Evolutionary conservation across 2,113 vertebrate genomes (phyloP).

Genomic region (Shinisaurus crocodilurus): DNA sequence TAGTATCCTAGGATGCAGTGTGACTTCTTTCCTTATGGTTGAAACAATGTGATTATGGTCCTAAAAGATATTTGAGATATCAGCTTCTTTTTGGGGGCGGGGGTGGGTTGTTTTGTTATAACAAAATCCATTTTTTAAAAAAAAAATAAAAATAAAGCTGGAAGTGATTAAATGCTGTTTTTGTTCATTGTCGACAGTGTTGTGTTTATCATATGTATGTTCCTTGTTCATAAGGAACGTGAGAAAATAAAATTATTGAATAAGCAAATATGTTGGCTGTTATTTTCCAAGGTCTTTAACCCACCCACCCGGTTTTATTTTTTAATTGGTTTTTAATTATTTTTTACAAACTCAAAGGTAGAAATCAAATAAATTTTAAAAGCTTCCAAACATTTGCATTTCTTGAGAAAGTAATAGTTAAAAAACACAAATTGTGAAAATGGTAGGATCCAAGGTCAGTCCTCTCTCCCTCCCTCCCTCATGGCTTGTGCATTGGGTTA

Average conservation of each 20-base stretch:
- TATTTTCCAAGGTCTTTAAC: slow-evolving; percentile 48
- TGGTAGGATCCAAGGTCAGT: neutral
- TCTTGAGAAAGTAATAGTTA: neutral
- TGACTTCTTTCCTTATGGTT: slow-evolving; percentile 73
- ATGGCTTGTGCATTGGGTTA: slow-evolving; percentile 44
- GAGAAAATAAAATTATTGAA: slow-evolving; percentile 80
- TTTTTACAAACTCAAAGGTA: slow-evolving; percentile 17
- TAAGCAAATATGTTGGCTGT: slow-evolving; percentile 44
- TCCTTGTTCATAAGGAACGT: slow-evolving; percentile 78
- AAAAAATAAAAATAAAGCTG: slow-evolving; percentile 75
- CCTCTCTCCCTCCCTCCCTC: neutral
- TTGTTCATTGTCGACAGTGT: slow-evolving; percentile 79
- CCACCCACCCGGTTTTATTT: neutral
- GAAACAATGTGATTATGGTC: slow-evolving; percentile 79
- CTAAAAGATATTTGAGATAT: slow-evolving; percentile 78
- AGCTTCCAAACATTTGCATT: slow-evolving; percentile 1
- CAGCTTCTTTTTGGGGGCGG: slow-evolving; percentile 51
- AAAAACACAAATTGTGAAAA: neutral
- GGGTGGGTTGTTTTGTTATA: slow-evolving; percentile 67
- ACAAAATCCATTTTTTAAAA: slow-evolving; percentile 71
- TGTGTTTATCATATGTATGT: slow-evolving; percentile 82
- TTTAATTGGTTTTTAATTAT: neutral
- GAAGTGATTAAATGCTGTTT: slow-evolving; percentile 79
- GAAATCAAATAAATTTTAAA: slow-evolving; percentile 14
- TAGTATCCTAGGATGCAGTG: slow-evolving; percentile 78